Percentiles rank a stretch among this genome's conserved stretches.
Evolutionary conservation across 1,140 invertebrate genomes (phyloP).

Genomic region (Drosophila equinoxialis): DNA sequence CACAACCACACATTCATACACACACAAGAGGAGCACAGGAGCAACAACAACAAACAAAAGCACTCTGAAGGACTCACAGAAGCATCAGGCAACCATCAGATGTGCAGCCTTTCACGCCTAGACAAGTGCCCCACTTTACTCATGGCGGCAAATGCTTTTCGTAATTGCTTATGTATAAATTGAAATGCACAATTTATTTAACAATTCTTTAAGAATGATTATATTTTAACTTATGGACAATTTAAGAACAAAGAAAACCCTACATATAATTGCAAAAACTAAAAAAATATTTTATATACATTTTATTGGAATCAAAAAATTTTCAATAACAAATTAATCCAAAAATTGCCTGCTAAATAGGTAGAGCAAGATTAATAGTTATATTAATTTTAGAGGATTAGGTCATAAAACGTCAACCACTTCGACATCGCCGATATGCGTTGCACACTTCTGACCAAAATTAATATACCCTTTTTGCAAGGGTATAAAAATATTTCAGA

Average conservation of each 20-base stretch:
- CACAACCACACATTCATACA: constrained; percentile 13
- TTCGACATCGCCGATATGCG: no score
- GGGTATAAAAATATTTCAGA: no score
- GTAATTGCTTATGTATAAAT: constrained; percentile 58
- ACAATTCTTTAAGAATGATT: constrained; percentile 11
- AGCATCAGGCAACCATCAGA: constrained; percentile 27
- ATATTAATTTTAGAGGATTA: no score
- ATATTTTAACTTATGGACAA: neutral
- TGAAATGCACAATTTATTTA: constrained; percentile 44
- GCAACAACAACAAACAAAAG: constrained; percentile 23
- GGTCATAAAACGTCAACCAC: no score
- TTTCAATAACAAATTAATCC: no score
- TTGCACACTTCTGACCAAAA: no score
- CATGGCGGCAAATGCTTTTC: neutral
- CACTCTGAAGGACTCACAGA: constrained; percentile 36
- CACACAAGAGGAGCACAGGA: constrained; percentile 6
- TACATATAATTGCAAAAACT: no score
- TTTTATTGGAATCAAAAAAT: no score
- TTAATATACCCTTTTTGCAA: no score
- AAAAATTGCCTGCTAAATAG: no score
- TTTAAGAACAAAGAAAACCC: neutral
- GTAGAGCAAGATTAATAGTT: no score
- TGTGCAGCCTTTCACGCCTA: constrained; percentile 47
- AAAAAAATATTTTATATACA: no score
- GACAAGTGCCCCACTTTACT: constrained; percentile 41